Evolutionary conservation across 2,797 vertebrate species (phyloP), one percentile per base, ranked within the genome.

Genomic region (Danionella dracula): DNA sequence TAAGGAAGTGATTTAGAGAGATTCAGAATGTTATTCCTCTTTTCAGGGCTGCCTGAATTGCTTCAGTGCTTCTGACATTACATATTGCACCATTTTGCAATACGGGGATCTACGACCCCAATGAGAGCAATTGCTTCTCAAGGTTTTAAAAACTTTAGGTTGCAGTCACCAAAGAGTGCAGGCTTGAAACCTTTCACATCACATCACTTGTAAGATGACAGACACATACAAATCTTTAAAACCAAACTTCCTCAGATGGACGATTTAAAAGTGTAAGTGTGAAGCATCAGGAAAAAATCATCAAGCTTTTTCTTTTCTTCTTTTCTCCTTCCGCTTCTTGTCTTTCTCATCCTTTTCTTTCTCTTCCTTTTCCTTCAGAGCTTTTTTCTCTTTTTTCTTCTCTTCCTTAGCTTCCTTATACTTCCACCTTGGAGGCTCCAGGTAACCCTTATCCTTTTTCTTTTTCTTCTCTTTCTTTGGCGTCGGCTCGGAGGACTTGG

Each of bases 361-460:
- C 8, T 40, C 72, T 2, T 31, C 61, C 0, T 16, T 77, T 46
- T 83, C 40, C 0, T 81, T 76, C 0, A 63, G 80, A 20, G 57
- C 80, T 70, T 76, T 87, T 71, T 83, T 87, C 73, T 87, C 82
- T 70, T 63, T 86, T 71, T 86, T 87, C 55, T 79, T 87, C 60
- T 83, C 80, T 0, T 84, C 78, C 73, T 83, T 88, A 45, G 82
- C 77, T 76, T 87, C 76, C 77, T 92, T 93, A 82, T 94, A 94
- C 59, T 51, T 88, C 93, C 93, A 94, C 32, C 75, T 75, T 0
- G 93, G 94, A 0, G 83, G 90, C 56, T 90, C 79, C 75, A 96
- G 82, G 2, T 75, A 80, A 4, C 72, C 54, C 42, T 81, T 82
- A 0, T 72, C 5, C 9, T 6, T 70, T 0, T n/a, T 64, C 0